A percentile compares a stretch with the other conserved stretches of the same genome.
Conservation (phyloP, 2,113 vertebrate species). For the Hystrix brachyura region DNA sequence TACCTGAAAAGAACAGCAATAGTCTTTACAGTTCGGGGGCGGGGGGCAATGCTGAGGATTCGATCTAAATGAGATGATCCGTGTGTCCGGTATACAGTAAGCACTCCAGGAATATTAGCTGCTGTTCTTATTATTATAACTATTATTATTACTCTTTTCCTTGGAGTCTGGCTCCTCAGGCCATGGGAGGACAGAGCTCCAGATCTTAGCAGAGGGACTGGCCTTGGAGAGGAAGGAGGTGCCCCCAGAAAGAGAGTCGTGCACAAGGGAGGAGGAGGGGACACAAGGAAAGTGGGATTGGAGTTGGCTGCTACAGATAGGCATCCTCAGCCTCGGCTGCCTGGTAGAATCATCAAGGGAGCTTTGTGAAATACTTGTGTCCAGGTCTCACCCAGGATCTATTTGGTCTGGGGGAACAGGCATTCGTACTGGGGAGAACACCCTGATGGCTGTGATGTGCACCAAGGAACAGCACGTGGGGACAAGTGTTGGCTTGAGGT, state of each 20-base stretch:
- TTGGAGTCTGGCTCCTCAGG: neutral
- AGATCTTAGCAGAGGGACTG: neutral
- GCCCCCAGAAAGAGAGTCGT: neutral
- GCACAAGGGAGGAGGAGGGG: neutral
- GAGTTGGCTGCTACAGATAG: neutral
- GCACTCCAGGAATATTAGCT: neutral
- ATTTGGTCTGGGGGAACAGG: neutral
- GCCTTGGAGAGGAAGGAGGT: neutral
- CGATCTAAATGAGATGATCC: neutral
- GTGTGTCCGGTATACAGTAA: neutral
- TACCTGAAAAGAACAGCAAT: neutral
- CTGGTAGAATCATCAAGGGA: neutral
- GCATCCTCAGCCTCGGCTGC: neutral
- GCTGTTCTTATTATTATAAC: neutral
- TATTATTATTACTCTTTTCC: neutral
- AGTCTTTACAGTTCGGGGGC: neutral
- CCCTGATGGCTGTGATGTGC: too few species aligned
- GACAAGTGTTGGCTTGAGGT: neutral
- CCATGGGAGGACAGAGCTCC: neutral
- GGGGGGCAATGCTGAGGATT: neutral
- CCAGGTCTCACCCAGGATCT: neutral
- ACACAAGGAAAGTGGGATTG: neutral
- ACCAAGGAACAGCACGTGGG: too few species aligned
- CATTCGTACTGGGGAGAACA: neutral
- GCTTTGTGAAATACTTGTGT: neutral